Percentiles rank a stretch among this genome's conserved stretches.
Conservation (phyloP, 2,113 vertebrate species). For the Vidua macroura region DNA sequence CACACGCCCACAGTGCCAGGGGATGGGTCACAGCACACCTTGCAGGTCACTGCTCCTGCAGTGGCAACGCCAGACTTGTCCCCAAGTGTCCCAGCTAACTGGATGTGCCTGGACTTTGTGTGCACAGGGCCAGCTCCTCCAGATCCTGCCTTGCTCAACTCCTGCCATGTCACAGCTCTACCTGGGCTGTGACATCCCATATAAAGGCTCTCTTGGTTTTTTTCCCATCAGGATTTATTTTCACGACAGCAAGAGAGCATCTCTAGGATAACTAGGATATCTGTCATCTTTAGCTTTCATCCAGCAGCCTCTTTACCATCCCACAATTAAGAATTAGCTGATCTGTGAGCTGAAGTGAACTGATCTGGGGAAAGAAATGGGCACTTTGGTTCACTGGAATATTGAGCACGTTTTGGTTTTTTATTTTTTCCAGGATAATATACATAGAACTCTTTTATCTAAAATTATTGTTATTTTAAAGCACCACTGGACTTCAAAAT, state of each 20-base stretch:
- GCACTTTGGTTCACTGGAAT: not conserved
- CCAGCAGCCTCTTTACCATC: not conserved
- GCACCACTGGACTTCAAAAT: not conserved
- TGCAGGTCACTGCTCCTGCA: not conserved
- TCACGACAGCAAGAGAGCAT: not conserved
- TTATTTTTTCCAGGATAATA: not conserved
- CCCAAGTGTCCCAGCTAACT: not conserved
- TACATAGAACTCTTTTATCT: not conserved
- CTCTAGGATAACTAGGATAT: not conserved
- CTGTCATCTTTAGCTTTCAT: not conserved
- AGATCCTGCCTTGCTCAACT: not conserved
- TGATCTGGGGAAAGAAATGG: not conserved
- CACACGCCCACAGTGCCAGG: rapidly evolving
- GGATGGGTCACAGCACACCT: not conserved
- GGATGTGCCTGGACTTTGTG: rapidly evolving
- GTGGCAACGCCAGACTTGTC: rapidly evolving
- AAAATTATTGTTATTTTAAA: not conserved
- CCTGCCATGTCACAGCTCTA: not conserved
- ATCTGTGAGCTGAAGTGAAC: not conserved
- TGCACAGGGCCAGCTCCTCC: not conserved
- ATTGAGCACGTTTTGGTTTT: not conserved
- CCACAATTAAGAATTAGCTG: not conserved
- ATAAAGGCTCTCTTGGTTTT: rapidly evolving
- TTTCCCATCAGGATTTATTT: not conserved
- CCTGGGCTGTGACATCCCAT: not conserved